Conservation (phyloP, 2,797 vertebrate species). For the Poecilia wingei region DNA sequence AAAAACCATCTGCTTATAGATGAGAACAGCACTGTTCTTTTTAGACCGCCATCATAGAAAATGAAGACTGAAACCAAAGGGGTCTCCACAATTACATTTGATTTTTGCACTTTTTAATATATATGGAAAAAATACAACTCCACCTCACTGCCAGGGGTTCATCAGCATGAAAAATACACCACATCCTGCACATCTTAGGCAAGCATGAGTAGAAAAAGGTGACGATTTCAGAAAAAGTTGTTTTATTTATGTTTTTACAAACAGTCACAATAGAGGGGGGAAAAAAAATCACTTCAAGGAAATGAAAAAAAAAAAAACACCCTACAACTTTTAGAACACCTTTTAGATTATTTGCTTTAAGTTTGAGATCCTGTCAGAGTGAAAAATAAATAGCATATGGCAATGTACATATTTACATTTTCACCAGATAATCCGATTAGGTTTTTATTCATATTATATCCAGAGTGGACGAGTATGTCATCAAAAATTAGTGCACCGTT, state of each 20-base stretch:
- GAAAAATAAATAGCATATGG: slow-evolving; percentile 34
- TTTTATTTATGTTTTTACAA: not conserved
- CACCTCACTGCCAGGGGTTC: not conserved
- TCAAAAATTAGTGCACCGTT: too few species aligned
- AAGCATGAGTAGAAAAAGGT: not conserved
- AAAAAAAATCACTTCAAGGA: not conserved
- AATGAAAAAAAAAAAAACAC: not conserved
- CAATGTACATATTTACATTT: slow-evolving; percentile 52
- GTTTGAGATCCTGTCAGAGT: not conserved
- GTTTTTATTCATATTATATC: not conserved
- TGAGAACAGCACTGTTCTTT: too few species aligned
- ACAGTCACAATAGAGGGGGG: not conserved
- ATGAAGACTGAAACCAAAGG: too few species aligned
- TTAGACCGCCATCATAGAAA: too few species aligned
- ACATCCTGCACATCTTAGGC: not conserved
- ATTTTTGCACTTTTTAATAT: too few species aligned
- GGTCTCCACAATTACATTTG: too few species aligned
- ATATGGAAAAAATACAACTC: too few species aligned
- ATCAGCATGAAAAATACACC: not conserved
- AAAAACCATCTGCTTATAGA: too few species aligned
- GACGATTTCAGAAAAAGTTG: not conserved
- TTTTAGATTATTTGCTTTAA: not conserved
- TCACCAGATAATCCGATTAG: slow-evolving; percentile 2
- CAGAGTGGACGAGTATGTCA: not conserved
- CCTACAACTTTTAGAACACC: not conserved